Evolutionary conservation across 1,140 invertebrate species (phyloP).

Genomic region (Anastrepha obliqua): DNA sequence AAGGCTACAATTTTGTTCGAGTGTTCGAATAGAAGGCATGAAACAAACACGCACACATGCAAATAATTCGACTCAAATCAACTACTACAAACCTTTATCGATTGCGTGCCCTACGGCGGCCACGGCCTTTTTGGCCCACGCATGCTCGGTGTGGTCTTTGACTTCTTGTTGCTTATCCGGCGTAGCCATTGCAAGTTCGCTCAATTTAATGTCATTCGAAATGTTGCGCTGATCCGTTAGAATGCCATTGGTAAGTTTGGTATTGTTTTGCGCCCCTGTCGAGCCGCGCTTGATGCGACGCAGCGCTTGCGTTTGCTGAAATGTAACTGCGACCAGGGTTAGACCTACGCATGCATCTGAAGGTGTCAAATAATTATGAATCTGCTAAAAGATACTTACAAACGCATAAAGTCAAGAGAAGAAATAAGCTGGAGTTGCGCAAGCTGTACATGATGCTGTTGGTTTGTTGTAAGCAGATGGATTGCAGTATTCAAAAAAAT

Average conservation of each 20-base stretch:
- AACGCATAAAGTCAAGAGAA: background rate
- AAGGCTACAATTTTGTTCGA: background rate
- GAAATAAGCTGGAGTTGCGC: background rate
- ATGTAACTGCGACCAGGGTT: slow-evolving; percentile 37
- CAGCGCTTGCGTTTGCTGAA: slow-evolving; percentile 35
- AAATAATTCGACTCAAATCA: background rate
- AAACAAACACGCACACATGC: background rate
- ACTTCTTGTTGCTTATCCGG: background rate
- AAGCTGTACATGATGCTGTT: background rate
- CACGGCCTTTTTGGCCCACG: slow-evolving; percentile 17
- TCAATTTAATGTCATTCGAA: background rate
- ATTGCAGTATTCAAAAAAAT: slow-evolving; percentile 12
- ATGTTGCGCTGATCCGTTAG: background rate
- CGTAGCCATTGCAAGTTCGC: background rate
- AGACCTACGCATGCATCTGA: background rate
- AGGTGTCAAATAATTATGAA: background rate
- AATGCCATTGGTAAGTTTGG: background rate
- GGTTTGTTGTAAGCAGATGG: background rate
- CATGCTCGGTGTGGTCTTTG: background rate
- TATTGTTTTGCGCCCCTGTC: background rate
- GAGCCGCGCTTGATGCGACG: slow-evolving; percentile 41
- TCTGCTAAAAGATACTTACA: background rate
- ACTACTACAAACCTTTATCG: slow-evolving; percentile 8
- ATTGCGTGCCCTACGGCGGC: slow-evolving; percentile 8
- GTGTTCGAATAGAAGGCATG: background rate